Evolutionary conservation across 2,797 vertebrate species (phyloP).

Genomic region (Sarcoramphus papa): DNA sequence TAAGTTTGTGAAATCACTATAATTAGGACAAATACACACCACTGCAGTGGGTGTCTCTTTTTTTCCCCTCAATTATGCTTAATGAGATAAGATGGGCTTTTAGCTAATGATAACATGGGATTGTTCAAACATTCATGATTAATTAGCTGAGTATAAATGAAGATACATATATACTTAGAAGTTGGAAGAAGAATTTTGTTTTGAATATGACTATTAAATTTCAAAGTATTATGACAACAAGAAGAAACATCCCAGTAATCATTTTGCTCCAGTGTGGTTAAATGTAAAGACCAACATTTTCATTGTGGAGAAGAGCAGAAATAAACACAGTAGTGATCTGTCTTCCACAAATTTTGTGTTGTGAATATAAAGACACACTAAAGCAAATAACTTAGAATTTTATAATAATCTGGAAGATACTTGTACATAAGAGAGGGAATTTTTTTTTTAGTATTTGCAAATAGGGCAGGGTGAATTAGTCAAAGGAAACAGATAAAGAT

Average conservation of each 20-base stretch:
- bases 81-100: background rate
- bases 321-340: background rate
- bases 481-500: background rate
- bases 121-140: background rate
- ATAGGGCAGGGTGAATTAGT: background rate
- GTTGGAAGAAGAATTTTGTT: background rate
- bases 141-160: background rate
- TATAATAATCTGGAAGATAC: background rate
- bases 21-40: background rate
- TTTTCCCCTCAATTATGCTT: background rate
- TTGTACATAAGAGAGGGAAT: rapidly evolving
- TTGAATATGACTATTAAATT: background rate
- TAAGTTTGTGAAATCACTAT: conserved; percentile 2
- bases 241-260: background rate
- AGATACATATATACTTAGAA: background rate
- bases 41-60: background rate
- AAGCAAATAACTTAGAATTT: background rate
- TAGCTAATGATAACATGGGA: background rate
- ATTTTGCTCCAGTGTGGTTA: background rate
- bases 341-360: background rate
- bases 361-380: background rate
- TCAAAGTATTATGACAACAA: background rate
- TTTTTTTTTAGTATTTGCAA: background rate
- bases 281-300: background rate
- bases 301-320: background rate